Evolutionary conservation across 2,888 invertebrate genomes (phyloP).

Genomic region (Orthosia cruda): DNA sequence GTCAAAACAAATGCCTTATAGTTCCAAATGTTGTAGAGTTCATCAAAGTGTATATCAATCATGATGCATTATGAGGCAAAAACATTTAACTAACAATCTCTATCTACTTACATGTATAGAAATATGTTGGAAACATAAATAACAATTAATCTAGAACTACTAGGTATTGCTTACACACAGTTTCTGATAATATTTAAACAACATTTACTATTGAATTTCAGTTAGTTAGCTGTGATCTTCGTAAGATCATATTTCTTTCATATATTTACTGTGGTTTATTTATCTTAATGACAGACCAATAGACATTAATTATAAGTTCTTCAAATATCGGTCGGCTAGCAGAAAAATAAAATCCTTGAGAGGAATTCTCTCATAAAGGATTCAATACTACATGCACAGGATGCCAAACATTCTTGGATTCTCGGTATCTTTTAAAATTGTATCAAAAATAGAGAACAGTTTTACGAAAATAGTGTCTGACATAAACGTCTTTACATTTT

Average conservation of each 20-base stretch:
- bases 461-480: constrained; percentile 47
- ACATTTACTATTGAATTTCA: constrained; percentile 35
- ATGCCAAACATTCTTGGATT: constrained; percentile 3
- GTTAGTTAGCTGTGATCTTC: constrained; percentile 33
- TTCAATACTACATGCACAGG: no score
- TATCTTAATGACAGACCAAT: constrained; percentile 11
- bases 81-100: constrained; percentile 47
- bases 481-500: constrained; percentile 54
- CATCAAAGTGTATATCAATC: constrained; percentile 40
- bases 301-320: constrained; percentile 12
- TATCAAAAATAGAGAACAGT: constrained; percentile 51
- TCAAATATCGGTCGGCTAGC: constrained; percentile 11
- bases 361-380: neutral
- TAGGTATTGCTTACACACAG: constrained; percentile 51
- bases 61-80: constrained; percentile 39
- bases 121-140: constrained; percentile 36
- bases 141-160: constrained; percentile 40
- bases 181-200: constrained; percentile 47
- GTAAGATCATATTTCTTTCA: constrained; percentile 44
- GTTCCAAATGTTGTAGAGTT: constrained; percentile 36
- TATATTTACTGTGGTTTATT: constrained; percentile 20
- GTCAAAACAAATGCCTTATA: constrained; percentile 39
- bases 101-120: constrained; percentile 33
- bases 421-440: no score
- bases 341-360: constrained; percentile 1